phyloP scores from a whole-genome alignment of 1,140 invertebrate genomes.

The Acyrthosiphon pisum region DNA sequence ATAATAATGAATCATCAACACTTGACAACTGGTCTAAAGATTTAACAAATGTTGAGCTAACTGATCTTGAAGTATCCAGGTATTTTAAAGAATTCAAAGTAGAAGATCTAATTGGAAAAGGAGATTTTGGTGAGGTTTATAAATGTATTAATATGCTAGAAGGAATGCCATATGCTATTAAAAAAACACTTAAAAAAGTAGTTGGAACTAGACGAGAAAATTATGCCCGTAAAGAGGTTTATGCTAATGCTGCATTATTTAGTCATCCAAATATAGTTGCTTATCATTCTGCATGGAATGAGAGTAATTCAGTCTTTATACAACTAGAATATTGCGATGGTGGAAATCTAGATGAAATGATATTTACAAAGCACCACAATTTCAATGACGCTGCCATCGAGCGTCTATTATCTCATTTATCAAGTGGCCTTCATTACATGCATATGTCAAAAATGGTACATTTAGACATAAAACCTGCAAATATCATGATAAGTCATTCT shows the following conservation, averaged over 20 bases:
- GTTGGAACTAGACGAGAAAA: slow-evolving; percentile 76
- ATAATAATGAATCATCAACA: slow-evolving; percentile 32
- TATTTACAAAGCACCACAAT: slow-evolving; percentile 64
- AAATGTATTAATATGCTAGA: slow-evolving; percentile 89
- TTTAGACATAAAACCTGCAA: slow-evolving; percentile 92
- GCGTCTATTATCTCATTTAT: slow-evolving; percentile 75
- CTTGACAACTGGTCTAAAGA: slow-evolving; percentile 39
- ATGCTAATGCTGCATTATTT: slow-evolving; percentile 87
- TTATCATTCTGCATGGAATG: slow-evolving; percentile 93
- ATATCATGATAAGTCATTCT: slow-evolving; percentile 79
- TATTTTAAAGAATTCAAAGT: slow-evolving; percentile 60
- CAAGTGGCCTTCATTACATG: slow-evolving; percentile 77
- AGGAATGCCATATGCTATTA: slow-evolving; percentile 90
- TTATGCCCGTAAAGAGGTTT: slow-evolving; percentile 86
- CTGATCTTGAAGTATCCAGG: slow-evolving; percentile 40
- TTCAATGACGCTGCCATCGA: slow-evolving; percentile 72
- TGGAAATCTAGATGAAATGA: slow-evolving; percentile 77
- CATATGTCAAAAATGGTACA: slow-evolving; percentile 88
- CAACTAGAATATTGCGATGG: slow-evolving; percentile 93
- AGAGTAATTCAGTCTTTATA: slow-evolving; percentile 90
- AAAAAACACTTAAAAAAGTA: slow-evolving; percentile 82
- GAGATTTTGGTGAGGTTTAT: slow-evolving; percentile 87
- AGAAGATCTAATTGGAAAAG: slow-evolving; percentile 64
- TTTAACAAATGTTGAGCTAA: slow-evolving; percentile 41
- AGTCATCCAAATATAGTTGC: slow-evolving; percentile 91